phyloP scores from a whole-genome alignment of 2,113 vertebrate genomes.

The Prunella fulvescens region DNA sequence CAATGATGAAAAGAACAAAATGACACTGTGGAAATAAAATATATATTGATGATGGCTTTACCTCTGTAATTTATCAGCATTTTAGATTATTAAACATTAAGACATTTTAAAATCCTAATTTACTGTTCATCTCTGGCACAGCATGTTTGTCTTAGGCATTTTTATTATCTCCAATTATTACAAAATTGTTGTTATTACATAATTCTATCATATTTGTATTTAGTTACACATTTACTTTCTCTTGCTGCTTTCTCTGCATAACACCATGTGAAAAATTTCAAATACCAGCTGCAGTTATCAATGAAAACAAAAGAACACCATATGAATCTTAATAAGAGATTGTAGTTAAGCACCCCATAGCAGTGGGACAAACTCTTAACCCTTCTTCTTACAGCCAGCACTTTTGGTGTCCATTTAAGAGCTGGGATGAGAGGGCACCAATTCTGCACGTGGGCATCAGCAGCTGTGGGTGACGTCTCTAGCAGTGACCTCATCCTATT shows the following conservation, averaged over 20 bases:
- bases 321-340: neutral
- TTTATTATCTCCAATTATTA: neutral
- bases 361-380: neutral
- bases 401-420: neutral
- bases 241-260: neutral
- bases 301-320: neutral
- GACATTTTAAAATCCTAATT: constrained; percentile 17
- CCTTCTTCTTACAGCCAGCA: neutral
- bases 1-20: constrained; percentile 11
- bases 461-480: neutral
- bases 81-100: constrained; percentile 48
- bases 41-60: constrained; percentile 11
- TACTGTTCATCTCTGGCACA: neutral
- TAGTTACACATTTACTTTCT: neutral
- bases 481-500: neutral
- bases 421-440: neutral
- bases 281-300: neutral
- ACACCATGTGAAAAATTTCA: neutral
- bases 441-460: neutral
- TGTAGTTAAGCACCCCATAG: neutral
- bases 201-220: neutral
- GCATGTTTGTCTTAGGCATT: neutral
- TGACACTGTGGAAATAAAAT: constrained; percentile 46
- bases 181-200: neutral
- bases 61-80: constrained; percentile 30